Conservation (phyloP, 2,113 vertebrate genomes). For the Pogonocichla stellata region DNA sequence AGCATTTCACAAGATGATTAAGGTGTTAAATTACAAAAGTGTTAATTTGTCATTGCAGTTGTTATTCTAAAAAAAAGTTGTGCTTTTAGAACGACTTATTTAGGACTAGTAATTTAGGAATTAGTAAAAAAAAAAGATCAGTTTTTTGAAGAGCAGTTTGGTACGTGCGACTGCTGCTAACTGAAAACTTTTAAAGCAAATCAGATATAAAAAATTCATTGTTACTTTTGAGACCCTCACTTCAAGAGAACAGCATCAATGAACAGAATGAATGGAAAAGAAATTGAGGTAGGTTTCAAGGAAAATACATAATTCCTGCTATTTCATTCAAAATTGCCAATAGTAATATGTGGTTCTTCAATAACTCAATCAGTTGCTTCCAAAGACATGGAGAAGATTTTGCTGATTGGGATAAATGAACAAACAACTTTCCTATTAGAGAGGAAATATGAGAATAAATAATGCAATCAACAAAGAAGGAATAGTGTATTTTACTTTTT, state of each 20-base stretch:
- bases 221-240: background rate
- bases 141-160: background rate
- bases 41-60: background rate
- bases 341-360: background rate
- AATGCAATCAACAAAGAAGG: background rate
- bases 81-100: background rate
- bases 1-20: background rate
- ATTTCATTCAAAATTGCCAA: background rate
- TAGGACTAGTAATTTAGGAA: background rate
- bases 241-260: background rate
- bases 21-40: background rate
- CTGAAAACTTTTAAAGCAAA: background rate
- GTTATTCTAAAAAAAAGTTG: background rate
- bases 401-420: background rate
- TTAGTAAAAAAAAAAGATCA: background rate
- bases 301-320: background rate
- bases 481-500: background rate
- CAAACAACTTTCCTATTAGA: background rate
- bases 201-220: background rate
- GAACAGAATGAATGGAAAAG: background rate
- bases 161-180: background rate
- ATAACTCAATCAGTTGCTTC: background rate
- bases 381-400: background rate
- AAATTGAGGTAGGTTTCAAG: background rate
- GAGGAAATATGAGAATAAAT: background rate